phyloP scores from a whole-genome alignment of 2,113 vertebrate species.

The Gadus chalcogrammus region DNA sequence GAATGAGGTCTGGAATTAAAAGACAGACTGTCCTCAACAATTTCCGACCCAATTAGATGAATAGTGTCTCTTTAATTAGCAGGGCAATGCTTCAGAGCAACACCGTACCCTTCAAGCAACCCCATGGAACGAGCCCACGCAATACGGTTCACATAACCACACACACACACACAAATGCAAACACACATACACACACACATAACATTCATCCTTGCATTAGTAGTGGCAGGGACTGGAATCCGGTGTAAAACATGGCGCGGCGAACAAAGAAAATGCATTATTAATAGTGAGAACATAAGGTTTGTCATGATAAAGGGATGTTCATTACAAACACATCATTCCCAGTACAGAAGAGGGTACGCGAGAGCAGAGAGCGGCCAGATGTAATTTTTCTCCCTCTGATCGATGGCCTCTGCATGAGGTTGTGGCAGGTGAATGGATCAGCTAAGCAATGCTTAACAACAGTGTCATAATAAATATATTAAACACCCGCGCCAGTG shows the following conservation, averaged over 20 bases:
- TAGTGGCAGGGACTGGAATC: neutral
- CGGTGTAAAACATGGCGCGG: neutral
- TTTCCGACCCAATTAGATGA: constrained; percentile 29
- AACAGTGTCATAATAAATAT: constrained; percentile 64
- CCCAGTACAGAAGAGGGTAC: too few relatives aligned
- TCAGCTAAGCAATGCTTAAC: constrained; percentile 55
- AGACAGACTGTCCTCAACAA: constrained; percentile 20
- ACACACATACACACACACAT: neutral
- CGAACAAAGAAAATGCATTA: neutral
- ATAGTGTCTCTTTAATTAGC: constrained; percentile 52
- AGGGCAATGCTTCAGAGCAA: constrained; percentile 27
- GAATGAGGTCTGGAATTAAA: neutral
- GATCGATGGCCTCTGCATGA: constrained; percentile 45
- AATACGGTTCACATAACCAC: constrained; percentile 6
- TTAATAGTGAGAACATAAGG: too few relatives aligned
- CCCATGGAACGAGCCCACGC: neutral
- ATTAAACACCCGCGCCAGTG: constrained; percentile 56
- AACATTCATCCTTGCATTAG: neutral
- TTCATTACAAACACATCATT: too few relatives aligned
- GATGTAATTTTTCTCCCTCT: constrained; percentile 7
- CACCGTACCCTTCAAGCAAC: constrained; percentile 14
- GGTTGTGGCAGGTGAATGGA: constrained; percentile 56
- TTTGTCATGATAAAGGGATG: too few relatives aligned
- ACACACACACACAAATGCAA: constrained; percentile 1
- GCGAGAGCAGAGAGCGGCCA: too few relatives aligned